Conservation (phyloP, 2,113 vertebrate genomes). For the Dendrocopos noguchii region DNA sequence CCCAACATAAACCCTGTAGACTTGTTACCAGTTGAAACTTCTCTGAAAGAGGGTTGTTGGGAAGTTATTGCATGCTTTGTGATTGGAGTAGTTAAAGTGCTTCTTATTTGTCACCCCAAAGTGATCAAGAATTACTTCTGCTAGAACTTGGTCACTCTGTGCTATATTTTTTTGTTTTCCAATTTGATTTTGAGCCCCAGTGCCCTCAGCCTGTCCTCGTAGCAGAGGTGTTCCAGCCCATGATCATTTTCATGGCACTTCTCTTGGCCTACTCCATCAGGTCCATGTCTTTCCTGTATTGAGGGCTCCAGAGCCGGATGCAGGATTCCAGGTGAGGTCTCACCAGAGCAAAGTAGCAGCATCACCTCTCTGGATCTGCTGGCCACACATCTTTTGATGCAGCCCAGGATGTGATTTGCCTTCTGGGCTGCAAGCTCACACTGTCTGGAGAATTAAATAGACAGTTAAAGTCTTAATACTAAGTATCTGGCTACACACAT, state of each 20-base stretch:
- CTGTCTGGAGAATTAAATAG: neutral
- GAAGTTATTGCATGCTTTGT: neutral
- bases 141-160: neutral
- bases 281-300: too few species aligned
- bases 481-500: neutral
- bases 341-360: too few species aligned
- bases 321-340: too few species aligned
- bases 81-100: neutral
- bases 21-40: neutral
- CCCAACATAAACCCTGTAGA: neutral
- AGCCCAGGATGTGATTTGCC: too few species aligned
- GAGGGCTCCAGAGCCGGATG: too few species aligned
- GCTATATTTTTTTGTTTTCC: neutral
- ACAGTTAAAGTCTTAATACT: neutral
- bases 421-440: too few species aligned
- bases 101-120: neutral
- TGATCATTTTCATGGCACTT: too few species aligned
- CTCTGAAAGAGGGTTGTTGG: neutral
- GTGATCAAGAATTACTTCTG: neutral
- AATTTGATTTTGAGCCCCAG: neutral
- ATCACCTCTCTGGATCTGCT: too few species aligned
- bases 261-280: too few species aligned
- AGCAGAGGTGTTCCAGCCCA: too few species aligned
- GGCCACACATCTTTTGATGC: too few species aligned
- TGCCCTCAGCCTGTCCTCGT: too few species aligned